Evolutionary conservation across 2,113 vertebrate species (phyloP).

Genomic region (Pelusios castaneus): DNA sequence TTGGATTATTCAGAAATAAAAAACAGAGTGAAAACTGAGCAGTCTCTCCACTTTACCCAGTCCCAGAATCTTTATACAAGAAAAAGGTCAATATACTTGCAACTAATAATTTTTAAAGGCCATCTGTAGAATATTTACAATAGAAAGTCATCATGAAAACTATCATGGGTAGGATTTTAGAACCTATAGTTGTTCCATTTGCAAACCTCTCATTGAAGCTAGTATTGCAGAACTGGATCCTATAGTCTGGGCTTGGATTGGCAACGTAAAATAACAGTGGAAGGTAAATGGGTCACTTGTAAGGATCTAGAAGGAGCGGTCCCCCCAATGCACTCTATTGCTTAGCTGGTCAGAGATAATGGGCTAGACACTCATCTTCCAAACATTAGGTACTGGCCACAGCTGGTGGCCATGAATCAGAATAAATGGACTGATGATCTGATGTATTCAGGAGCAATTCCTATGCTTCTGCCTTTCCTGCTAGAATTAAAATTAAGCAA

Average conservation of each 20-base stretch:
- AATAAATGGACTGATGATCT: not conserved
- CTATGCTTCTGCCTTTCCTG: not conserved
- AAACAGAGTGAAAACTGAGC: not conserved
- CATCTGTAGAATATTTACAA: not conserved
- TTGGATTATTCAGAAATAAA: not conserved
- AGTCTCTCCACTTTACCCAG: not conserved
- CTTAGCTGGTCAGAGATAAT: too few relatives aligned
- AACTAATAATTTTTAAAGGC: not conserved
- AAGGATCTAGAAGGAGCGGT: not conserved
- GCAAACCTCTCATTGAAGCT: not conserved
- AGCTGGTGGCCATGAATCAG: not conserved
- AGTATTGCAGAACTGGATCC: not conserved
- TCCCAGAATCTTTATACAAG: not conserved
- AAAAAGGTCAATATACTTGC: not conserved
- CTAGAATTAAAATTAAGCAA: not conserved
- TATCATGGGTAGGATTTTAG: not conserved
- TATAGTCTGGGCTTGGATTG: not conserved
- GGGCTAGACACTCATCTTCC: not conserved
- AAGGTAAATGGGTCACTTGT: accelerated
- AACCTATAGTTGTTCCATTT: not conserved
- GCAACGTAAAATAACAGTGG: not conserved
- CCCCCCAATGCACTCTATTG: not conserved
- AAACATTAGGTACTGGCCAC: not conserved
- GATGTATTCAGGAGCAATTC: not conserved
- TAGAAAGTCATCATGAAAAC: not conserved